Conservation (phyloP, 2,113 vertebrate genomes). For the Bagarius yarrelli region DNA sequence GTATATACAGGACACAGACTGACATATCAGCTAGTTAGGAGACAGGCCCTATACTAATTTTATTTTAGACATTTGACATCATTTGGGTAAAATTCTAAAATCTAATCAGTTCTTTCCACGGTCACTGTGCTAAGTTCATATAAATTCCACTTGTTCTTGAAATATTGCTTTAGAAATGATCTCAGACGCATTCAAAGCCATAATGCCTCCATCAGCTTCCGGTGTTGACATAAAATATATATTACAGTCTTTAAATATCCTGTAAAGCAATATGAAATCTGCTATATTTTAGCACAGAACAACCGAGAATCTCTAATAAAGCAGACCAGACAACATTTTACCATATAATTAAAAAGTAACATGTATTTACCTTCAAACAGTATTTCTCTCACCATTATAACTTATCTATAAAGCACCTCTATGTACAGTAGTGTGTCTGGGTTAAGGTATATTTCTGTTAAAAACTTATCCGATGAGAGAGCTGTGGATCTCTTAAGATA, state of each 20-base stretch:
- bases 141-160: background rate
- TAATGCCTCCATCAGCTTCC: background rate
- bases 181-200: background rate
- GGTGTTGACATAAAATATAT: background rate
- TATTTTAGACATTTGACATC: background rate
- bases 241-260: background rate
- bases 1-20: background rate
- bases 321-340: background rate
- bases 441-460: background rate
- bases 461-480: background rate
- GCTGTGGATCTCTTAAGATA: background rate
- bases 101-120: background rate
- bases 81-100: background rate
- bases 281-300: background rate
- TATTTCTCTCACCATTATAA: background rate
- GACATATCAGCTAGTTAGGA: background rate
- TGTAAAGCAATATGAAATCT: background rate
- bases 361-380: background rate
- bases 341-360: background rate
- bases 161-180: background rate
- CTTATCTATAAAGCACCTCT: background rate
- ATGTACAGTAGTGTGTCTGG: background rate
- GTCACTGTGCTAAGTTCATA: background rate
- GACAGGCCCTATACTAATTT: background rate
- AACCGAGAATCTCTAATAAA: too few species aligned